A percentile compares a stretch with the other conserved stretches of the same genome.
These are phyloP conservation scores for Cistogaster globosa DNA, from an alignment of 2,888 invertebrate genomes.

Conservation along the genomic window DNA sequence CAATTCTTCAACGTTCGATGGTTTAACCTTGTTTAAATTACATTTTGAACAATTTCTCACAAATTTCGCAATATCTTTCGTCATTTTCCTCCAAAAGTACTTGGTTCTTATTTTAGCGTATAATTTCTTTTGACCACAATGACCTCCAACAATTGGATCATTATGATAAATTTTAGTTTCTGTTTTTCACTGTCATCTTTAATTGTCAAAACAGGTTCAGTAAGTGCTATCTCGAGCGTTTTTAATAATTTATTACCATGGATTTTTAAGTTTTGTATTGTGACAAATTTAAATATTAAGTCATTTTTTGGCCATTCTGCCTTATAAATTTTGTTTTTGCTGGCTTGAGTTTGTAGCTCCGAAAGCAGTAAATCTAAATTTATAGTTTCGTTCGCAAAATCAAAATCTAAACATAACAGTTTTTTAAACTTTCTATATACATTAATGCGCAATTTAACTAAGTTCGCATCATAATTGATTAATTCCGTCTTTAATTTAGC, in stretches of 20 bases:
- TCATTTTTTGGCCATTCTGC: constrained; percentile 9
- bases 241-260: too few species aligned
- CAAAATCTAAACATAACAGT: neutral
- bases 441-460: neutral
- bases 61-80: constrained; percentile 8
- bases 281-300: constrained; percentile 2
- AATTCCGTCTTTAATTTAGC: neutral
- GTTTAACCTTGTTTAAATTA: constrained; percentile 3
- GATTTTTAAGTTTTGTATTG: constrained; percentile 1
- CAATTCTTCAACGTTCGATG: neutral
- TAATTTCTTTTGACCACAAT: neutral
- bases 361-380: constrained; percentile 12
- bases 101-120: neutral
- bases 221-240: neutral
- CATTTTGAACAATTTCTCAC: constrained; percentile 2
- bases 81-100: constrained; percentile 8
- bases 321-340: neutral
- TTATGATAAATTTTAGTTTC: neutral
- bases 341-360: constrained; percentile 1
- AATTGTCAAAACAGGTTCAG: neutral
- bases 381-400: constrained; percentile 1
- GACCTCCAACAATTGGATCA: neutral
- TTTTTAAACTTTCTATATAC: constrained; percentile 5
- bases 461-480: too few species aligned
- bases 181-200: neutral